Conservation (phyloP, 2,113 vertebrate genomes). For the Arothron firmamentum region DNA sequence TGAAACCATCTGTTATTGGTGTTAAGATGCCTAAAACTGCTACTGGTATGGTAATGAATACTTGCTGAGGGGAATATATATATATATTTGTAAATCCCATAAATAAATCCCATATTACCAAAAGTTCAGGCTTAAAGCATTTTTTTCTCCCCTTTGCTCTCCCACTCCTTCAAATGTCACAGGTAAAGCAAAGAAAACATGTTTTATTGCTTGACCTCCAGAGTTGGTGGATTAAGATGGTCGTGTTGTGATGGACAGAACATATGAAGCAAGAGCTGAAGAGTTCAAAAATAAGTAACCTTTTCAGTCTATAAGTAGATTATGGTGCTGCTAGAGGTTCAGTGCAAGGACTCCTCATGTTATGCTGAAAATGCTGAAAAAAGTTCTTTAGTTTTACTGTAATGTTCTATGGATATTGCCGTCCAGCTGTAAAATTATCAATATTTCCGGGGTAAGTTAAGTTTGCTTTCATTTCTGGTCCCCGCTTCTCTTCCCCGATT, state of each 20-base stretch:
- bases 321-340: constrained; percentile 3
- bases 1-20: too few species aligned
- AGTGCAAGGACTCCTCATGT: neutral
- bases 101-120: neutral
- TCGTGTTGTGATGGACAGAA: constrained; percentile 31
- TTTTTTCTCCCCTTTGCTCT: neutral
- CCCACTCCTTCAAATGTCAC: constrained; percentile 17
- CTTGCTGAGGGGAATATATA: too few species aligned
- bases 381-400: neutral
- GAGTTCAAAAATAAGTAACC: constrained; percentile 43
- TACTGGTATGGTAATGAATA: too few species aligned
- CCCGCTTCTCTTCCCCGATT: constrained; percentile 14
- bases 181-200: constrained; percentile 16
- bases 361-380: constrained; percentile 7
- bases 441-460: constrained; percentile 1
- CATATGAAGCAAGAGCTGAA: neutral
- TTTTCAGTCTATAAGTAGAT: constrained; percentile 29
- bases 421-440: constrained; percentile 4
- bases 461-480: constrained; percentile 10
- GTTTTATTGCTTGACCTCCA: constrained; percentile 25
- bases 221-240: constrained; percentile 35
- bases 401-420: neutral
- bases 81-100: too few species aligned
- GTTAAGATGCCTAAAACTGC: too few species aligned
- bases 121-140: constrained; percentile 5